Percentiles rank a stretch among this genome's conserved stretches.
Conservation (phyloP, 2,113 vertebrate genomes). For the Turdus rufiventris region DNA sequence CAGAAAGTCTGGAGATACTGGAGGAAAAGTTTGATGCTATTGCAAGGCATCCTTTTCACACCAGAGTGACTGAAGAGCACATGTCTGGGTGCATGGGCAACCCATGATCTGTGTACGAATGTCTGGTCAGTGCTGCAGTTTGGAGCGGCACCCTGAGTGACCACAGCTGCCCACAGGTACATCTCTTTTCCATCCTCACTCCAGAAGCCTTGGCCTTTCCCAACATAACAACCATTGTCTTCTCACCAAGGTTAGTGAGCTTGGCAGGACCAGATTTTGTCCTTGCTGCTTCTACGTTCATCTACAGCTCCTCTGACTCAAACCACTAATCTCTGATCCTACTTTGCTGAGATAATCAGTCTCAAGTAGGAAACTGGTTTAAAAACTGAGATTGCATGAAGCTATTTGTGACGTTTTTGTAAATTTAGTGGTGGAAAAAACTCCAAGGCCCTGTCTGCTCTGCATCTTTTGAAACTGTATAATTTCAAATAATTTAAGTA, state of each 20-base stretch:
- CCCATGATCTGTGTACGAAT: rapidly evolving
- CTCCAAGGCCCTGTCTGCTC: neutral
- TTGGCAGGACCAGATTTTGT: neutral
- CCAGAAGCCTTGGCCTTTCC: neutral
- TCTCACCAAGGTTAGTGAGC: neutral
- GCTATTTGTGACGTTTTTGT: neutral
- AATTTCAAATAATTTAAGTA: neutral
- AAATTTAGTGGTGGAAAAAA: neutral
- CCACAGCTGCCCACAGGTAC: neutral
- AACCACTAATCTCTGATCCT: neutral
- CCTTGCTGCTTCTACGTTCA: neutral
- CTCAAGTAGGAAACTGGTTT: neutral
- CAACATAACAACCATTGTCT: neutral
- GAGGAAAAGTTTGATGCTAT: neutral
- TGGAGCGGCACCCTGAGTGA: rapidly evolving
- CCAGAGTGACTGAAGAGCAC: neutral
- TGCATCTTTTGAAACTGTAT: neutral
- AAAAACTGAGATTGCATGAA: neutral
- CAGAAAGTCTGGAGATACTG: neutral
- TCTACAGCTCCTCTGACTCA: neutral
- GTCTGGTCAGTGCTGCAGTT: rapidly evolving
- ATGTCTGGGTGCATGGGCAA: neutral
- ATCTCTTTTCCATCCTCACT: neutral
- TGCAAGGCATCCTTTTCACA: neutral
- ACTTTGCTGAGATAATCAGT: neutral